Conservation (phyloP, 2,113 vertebrate genomes). For the Redunca redunca region DNA sequence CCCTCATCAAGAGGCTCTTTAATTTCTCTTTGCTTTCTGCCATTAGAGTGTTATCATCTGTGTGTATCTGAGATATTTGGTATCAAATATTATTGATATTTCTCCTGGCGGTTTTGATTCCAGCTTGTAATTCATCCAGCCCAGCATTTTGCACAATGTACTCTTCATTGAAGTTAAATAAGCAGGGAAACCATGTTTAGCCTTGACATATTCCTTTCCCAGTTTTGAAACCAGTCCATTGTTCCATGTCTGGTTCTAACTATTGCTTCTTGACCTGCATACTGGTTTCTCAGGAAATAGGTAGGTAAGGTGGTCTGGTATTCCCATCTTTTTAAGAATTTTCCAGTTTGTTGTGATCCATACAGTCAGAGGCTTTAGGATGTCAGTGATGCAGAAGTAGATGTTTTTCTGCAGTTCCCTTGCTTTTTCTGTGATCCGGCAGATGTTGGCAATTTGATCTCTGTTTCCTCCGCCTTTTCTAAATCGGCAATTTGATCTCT, state of each 20-base stretch:
- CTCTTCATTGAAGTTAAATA: neutral
- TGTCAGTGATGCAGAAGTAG: neutral
- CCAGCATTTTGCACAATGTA: neutral
- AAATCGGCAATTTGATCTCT: neutral
- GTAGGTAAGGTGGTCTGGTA: neutral
- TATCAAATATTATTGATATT: neutral
- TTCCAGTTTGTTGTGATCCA: neutral
- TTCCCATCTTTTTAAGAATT: neutral
- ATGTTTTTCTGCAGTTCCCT: neutral
- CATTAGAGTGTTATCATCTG: neutral
- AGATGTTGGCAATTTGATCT: neutral
- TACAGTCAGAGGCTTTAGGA: neutral
- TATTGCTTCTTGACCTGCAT: neutral
- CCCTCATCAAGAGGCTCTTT: neutral
- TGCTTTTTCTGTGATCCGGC: neutral
- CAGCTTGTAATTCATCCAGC: neutral
- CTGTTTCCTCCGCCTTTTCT: neutral
- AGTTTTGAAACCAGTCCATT: neutral
- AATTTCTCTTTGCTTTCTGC: neutral
- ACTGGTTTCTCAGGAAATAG: neutral
- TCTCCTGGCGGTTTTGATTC: neutral
- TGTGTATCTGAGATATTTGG: neutral
- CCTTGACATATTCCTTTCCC: neutral
- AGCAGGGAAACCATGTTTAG: neutral
- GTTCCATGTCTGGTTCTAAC: neutral